A percentile compares a stretch with the other conserved stretches of the same genome.
phyloP scores from a whole-genome alignment of 2,888 invertebrate genomes.

The Stenodema calcarata region DNA sequence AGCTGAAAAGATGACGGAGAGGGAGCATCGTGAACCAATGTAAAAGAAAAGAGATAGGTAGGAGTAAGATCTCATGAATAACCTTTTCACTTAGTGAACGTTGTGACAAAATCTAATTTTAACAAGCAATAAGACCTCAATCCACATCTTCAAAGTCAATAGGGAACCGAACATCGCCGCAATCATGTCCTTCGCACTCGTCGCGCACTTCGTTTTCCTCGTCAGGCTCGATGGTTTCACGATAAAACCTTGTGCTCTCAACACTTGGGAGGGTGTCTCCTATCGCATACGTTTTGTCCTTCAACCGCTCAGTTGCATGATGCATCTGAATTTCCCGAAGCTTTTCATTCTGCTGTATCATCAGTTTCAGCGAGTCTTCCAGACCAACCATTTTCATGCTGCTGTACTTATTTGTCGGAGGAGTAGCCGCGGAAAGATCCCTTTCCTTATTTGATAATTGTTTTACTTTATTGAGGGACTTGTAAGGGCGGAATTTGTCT shows the following conservation, averaged over 20 bases:
- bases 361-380: constrained; percentile 67
- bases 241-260: constrained; percentile 38
- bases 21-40: too few species aligned
- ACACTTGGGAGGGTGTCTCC: constrained; percentile 37
- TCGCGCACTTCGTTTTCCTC: constrained; percentile 50
- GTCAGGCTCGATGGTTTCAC: constrained; percentile 45
- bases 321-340: constrained; percentile 65
- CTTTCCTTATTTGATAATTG: constrained; percentile 66
- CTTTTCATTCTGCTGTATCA: constrained; percentile 64
- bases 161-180: constrained; percentile 47
- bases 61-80: too few species aligned
- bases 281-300: constrained; percentile 26
- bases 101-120: neutral
- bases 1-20: too few species aligned
- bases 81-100: too few species aligned
- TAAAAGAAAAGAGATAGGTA: too few species aligned
- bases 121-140: neutral
- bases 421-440: constrained; percentile 72
- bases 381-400: constrained; percentile 65
- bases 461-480: constrained; percentile 61
- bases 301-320: constrained; percentile 67
- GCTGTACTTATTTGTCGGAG: constrained; percentile 67
- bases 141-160: constrained; percentile 41
- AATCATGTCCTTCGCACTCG: constrained; percentile 51
- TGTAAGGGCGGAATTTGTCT: constrained; percentile 66